Conservation (phyloP, 30 jellyfish, hydroid and myxozoan genomes). For the Cassiopea andromeda region DNA sequence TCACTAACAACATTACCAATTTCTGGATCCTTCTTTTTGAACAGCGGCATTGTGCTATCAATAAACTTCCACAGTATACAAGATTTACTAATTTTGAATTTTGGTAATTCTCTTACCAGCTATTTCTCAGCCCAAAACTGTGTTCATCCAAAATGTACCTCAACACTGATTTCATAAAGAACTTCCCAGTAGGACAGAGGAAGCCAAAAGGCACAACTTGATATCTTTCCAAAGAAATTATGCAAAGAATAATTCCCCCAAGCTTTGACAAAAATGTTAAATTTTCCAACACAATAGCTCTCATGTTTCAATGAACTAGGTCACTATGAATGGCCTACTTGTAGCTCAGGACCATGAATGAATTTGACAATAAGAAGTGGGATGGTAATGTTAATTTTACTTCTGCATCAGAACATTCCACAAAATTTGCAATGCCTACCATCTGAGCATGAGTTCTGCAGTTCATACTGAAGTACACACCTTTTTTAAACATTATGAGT, state of each 20-base stretch:
- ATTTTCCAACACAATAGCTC: too few species aligned
- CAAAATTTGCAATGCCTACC: too few species aligned
- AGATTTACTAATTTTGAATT: background rate
- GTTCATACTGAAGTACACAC: too few species aligned
- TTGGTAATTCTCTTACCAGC: background rate
- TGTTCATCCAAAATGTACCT: background rate
- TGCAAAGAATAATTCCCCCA: background rate
- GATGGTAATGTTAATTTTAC: too few species aligned
- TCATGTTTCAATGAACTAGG: background rate
- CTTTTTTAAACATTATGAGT: too few species aligned
- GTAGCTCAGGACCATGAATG: background rate
- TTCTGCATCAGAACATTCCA: too few species aligned
- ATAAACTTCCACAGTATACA: background rate
- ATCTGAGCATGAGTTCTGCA: too few species aligned
- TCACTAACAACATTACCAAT: conserved; percentile 87
- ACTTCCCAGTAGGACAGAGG: conserved; percentile 13
- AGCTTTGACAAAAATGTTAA: too few species aligned
- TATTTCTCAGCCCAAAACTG: background rate
- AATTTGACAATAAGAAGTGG: background rate
- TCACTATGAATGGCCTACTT: background rate
- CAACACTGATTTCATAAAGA: background rate
- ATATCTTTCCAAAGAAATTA: background rate
- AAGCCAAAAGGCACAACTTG: conserved; percentile 14
- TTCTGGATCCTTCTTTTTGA: conserved; percentile 57
- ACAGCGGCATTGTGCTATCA: conserved; percentile 21